A percentile compares a stretch with the other conserved stretches of the same genome.
Evolutionary conservation across 2,113 vertebrate species (phyloP).

Genomic region (Arizona elegans): DNA sequence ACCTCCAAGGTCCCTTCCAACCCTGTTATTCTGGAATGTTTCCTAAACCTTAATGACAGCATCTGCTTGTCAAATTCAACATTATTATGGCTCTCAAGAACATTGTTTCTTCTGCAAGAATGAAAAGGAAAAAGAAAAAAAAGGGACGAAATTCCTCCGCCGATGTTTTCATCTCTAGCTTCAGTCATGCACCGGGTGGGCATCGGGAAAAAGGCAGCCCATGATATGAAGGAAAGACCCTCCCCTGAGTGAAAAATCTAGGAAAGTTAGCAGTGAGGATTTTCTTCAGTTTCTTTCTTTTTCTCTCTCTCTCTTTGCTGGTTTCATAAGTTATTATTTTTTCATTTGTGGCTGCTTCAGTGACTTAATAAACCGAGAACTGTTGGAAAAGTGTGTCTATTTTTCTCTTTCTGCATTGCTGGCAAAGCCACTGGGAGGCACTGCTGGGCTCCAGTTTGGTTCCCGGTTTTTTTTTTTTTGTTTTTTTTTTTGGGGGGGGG

Average conservation of each 20-base stretch:
- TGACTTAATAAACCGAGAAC: conserved; percentile 49
- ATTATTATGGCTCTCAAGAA: background rate
- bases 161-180: background rate
- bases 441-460: background rate
- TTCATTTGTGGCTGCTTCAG: conserved; percentile 24
- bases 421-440: background rate
- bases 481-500: background rate
- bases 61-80: background rate
- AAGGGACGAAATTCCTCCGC: background rate
- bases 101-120: background rate
- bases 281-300: background rate
- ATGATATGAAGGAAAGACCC: background rate
- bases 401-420: background rate
- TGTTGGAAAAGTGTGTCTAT: conserved; percentile 14
- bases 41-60: background rate
- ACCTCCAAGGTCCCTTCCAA: background rate
- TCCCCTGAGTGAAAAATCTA: fast-evolving
- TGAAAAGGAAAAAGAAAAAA: background rate
- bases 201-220: background rate
- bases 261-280: background rate
- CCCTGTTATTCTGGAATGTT: background rate
- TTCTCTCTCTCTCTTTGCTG: fast-evolving
- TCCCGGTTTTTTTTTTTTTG: no score
- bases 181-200: fast-evolving
- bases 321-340: fast-evolving